Evolutionary conservation across 2,797 vertebrate species (phyloP).

Genomic region (Artibeus jamaicensis): DNA sequence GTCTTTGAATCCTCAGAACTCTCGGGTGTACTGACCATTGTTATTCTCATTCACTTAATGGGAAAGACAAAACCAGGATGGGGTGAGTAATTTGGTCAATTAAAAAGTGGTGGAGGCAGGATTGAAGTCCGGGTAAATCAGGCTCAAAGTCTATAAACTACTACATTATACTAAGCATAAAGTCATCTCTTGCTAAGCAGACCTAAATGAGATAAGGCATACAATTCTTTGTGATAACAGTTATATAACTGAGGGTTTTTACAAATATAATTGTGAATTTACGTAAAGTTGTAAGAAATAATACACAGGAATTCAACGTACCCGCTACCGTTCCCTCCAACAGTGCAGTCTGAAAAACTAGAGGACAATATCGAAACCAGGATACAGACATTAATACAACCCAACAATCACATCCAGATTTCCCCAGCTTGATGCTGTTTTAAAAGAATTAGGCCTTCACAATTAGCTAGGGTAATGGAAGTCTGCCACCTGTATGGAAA

Average conservation of each 20-base stretch:
- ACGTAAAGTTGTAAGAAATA: not conserved
- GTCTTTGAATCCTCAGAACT: not conserved
- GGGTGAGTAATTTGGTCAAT: not conserved
- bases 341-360: not conserved
- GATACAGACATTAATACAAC: not conserved
- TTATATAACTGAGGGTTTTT: conserved; percentile 7
- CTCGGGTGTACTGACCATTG: not conserved
- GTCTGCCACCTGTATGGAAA: not conserved
- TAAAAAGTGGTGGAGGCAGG: not conserved
- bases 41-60: not conserved
- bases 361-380: not conserved
- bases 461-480: not conserved
- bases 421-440: not conserved
- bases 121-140: not conserved
- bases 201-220: not conserved
- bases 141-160: conserved; percentile 13
- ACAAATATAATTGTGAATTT: conserved; percentile 9
- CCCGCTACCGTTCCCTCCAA: not conserved
- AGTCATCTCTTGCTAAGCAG: not conserved
- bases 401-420: not conserved
- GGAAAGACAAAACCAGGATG: conserved; percentile 6
- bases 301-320: not conserved
- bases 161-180: conserved; percentile 4
- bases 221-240: conserved; percentile 24
- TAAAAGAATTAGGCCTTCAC: conserved; percentile 36